Percentiles rank a stretch among this genome's conserved stretches.
Evolutionary conservation across 1,140 invertebrate species (phyloP).

Genomic region (Ostrea denselamellosa): DNA sequence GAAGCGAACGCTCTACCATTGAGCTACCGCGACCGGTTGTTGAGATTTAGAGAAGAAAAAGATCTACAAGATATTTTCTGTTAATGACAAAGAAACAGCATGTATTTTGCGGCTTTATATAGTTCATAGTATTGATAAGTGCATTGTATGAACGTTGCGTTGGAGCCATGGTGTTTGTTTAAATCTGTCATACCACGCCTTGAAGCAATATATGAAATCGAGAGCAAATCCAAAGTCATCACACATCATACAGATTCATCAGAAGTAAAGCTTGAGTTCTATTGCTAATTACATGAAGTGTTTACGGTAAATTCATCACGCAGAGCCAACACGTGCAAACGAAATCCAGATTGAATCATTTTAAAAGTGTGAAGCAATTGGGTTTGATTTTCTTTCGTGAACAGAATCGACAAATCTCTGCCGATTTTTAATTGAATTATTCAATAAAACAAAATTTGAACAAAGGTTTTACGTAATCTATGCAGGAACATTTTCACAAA

Average conservation of each 20-base stretch:
- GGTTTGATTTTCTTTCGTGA: slow-evolving; percentile 17
- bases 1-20: too few species aligned
- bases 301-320: slow-evolving; percentile 13
- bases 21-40: too few species aligned
- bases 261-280: background rate
- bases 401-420: background rate
- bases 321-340: background rate
- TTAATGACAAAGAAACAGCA: too few species aligned
- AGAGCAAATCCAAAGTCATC: background rate
- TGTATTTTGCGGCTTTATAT: too few species aligned
- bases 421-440: slow-evolving; percentile 31
- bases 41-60: too few species aligned
- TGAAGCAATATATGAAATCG: background rate
- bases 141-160: background rate
- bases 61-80: too few species aligned
- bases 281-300: slow-evolving; percentile 11
- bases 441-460: slow-evolving; percentile 20
- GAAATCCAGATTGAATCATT: background rate
- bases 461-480: background rate
- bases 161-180: background rate
- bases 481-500: slow-evolving; percentile 17
- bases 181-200: background rate
- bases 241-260: background rate
- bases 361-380: slow-evolving; percentile 30
- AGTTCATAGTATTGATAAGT: background rate